Evolutionary conservation across 64 coral and sea anemone species (phyloP).

Genomic region (Dendronephthya gigantea): DNA sequence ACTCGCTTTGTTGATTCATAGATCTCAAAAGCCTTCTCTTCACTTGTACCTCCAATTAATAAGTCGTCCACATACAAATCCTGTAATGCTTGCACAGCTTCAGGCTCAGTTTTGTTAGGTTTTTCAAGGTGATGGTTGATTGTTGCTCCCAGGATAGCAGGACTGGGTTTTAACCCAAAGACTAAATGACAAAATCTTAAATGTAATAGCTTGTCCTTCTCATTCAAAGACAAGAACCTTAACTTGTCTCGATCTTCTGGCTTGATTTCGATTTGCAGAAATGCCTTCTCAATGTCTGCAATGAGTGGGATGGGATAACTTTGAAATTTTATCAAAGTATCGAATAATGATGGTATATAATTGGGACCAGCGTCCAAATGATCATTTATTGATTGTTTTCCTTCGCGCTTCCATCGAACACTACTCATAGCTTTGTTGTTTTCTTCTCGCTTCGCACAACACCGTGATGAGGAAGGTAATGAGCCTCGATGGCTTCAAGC

Average conservation of each 20-base stretch:
- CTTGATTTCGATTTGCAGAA: not conserved
- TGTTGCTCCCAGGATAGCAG: not conserved
- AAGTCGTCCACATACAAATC: conserved; percentile 1
- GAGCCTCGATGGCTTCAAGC: not conserved
- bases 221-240: not conserved
- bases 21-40: not conserved
- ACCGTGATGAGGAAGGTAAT: conserved; percentile 52
- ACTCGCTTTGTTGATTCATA: not conserved
- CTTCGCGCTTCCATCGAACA: conserved; percentile 5
- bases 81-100: not conserved
- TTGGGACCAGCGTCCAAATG: not conserved
- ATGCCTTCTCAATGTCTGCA: no score
- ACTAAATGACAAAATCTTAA: conserved; percentile 8
- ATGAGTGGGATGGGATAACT: not conserved
- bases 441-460: conserved; percentile 40
- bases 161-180: not conserved
- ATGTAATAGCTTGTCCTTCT: not conserved
- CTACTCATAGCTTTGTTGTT: conserved; percentile 49
- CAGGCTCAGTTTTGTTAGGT: not conserved
- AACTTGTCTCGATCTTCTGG: not conserved
- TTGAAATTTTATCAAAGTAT: not conserved
- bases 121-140: not conserved
- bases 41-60: not conserved
- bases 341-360: not conserved
- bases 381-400: not conserved